Conservation (phyloP, 2,113 vertebrate genomes). For the Scophthalmus maximus region DNA sequence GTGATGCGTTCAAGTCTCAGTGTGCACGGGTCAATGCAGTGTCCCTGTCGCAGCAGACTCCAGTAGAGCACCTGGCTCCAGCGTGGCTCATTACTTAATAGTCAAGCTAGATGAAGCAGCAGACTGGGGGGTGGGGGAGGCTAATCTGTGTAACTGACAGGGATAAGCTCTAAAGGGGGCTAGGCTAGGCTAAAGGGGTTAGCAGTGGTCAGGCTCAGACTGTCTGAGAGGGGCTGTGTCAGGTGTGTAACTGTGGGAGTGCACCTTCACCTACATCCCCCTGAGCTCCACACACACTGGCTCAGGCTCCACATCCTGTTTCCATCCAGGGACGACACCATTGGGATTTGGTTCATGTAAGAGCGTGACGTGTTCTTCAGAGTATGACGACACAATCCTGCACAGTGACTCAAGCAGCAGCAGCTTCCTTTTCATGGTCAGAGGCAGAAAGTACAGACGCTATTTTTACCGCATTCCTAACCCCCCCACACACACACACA, state of each 20-base stretch:
- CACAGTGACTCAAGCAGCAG: constrained; percentile 30
- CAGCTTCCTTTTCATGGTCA: constrained; percentile 54
- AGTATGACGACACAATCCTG: constrained; percentile 53
- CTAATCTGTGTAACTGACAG: constrained; percentile 69
- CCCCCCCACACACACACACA: constrained; percentile 55
- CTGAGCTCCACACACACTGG: background rate
- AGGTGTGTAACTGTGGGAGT: constrained; percentile 33
- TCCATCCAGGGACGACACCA: background rate
- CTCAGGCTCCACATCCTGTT: constrained; percentile 1
- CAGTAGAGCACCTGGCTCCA: constrained; percentile 11
- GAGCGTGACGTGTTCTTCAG: constrained; percentile 28
- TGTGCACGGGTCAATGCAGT: too few relatives aligned
- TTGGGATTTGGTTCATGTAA: constrained; percentile 33
- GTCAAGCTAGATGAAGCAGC: constrained; percentile 48
- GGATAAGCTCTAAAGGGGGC: constrained; percentile 53
- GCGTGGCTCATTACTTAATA: constrained; percentile 65
- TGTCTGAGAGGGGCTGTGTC: constrained; percentile 54
- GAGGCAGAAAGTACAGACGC: constrained; percentile 46
- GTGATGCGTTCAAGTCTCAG: too few relatives aligned
- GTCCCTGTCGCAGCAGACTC: background rate
- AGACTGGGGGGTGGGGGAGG: constrained; percentile 26
- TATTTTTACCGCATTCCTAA: constrained; percentile 65
- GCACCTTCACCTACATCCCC: constrained; percentile 28
- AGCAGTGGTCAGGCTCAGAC: constrained; percentile 54
- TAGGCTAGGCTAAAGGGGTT: background rate